Evolutionary conservation across 2,797 vertebrate species (phyloP), one percentile per base, ranked within the genome.

Genomic region (Astyanax mexicanus): DNA sequence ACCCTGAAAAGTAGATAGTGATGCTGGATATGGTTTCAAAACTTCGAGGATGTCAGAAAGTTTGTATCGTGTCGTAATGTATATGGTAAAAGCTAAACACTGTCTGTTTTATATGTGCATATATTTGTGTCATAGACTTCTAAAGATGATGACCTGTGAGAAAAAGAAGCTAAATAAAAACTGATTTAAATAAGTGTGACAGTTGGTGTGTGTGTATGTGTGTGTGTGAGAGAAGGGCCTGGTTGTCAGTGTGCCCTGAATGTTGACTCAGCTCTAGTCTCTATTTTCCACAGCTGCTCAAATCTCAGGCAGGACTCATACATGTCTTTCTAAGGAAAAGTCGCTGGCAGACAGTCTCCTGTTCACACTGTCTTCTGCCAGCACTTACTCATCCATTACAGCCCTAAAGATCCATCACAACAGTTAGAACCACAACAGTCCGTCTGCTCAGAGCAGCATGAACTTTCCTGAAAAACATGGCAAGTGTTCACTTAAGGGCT

Each of bases 351-450:
- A 54, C 27, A 38, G 61, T 25, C 21, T 74, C 40, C 58, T 70
- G 32, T 66, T 65, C 10, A 29, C 57, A 79, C 11, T 54, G n/a
- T 38, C 19, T 60, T 55, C 13, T 69, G 71, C 71, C 77, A 79
- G 74, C 65, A 64, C 62, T 79, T 79, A 69, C 71, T 74, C 68
- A 74, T 79, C 61, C 49, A 79, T 74, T 51, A 74, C 57, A 52
- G 65, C 37, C 64, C n/a, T 57, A 47, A 40, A 35, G 51, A 66
- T 51, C 75, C 72, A 29, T 65, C 60, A 15, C 62, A 25, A 27
- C 19, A 42, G 19, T 61, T 11, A 23, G 17, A 44, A 44, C 37
- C 37, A 17, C 12, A 0, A 44, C 10, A 23, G 11, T 23, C 37
- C 44, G 38, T 64, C 11, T 38, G 58, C 58, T 61, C 3, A 17